phyloP scores from a whole-genome alignment of 2,797 vertebrate genomes.

The Sebastes trivittatus region DNA sequence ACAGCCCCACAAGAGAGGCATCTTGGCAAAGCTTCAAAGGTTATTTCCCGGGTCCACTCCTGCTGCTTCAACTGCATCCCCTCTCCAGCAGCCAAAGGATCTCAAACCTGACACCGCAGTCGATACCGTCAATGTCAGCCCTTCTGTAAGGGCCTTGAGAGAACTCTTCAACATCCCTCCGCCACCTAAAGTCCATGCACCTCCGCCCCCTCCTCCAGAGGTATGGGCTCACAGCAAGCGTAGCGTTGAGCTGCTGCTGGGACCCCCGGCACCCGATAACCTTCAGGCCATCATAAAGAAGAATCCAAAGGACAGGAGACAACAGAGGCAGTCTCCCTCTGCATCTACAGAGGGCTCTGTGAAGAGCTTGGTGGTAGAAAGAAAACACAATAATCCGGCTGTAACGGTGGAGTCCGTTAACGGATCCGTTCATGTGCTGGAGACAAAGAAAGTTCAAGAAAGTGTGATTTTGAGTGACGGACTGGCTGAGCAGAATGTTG shows the following conservation, averaged over 20 bases:
- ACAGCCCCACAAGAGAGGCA: constrained; percentile 71
- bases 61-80: constrained; percentile 65
- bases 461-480: constrained; percentile 59
- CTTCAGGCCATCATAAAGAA: constrained; percentile 67
- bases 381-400: constrained; percentile 36
- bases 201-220: constrained; percentile 89
- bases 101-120: constrained; percentile 9
- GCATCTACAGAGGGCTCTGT: constrained; percentile 53
- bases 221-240: constrained; percentile 82
- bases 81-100: constrained; percentile 42
- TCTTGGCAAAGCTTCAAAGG: constrained; percentile 83
- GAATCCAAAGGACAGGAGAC: constrained; percentile 79
- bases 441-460: constrained; percentile 58
- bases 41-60: constrained; percentile 78
- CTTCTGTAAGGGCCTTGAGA: constrained; percentile 72
- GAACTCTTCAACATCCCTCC: constrained; percentile 90
- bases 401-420: constrained; percentile 27
- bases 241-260: constrained; percentile 79
- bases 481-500: constrained; percentile 51
- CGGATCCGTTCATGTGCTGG: constrained; percentile 19
- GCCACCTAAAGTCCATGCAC: constrained; percentile 90
- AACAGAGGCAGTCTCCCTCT: constrained; percentile 59
- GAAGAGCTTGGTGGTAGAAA: constrained; percentile 56
- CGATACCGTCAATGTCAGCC: constrained; percentile 24
- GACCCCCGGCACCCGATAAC: constrained; percentile 77